Evolutionary conservation across 2,797 vertebrate species (phyloP), one percentile per base, ranked within the genome.

Genomic region (Dicrostonyx torquatus): DNA sequence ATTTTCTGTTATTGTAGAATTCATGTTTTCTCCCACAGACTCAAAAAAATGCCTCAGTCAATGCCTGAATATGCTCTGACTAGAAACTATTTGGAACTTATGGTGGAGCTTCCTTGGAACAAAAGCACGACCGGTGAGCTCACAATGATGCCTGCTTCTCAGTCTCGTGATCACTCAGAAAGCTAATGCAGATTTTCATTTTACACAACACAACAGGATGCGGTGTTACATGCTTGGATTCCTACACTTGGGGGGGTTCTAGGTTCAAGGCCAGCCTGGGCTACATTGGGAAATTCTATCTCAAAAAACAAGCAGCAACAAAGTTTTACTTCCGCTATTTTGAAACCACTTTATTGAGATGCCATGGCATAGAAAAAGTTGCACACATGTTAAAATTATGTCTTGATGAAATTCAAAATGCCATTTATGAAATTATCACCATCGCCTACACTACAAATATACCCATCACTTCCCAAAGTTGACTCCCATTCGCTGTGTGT

Each of bases 31-130:
- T 15, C 94, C 76, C 96, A 9, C 97, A 99, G 99, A 91, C 97
- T 99, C 94, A 99, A 99, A 98, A 99, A 99, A 98, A 99, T 99
- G 99, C 99, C 99, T 62, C 99, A 99, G 96, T 99, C 99, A 53
- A 99, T 99, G 99, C 99, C 99, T 1, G 99, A 99, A 97, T 99
- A 99, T 48, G 99, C 99, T 31, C 98, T 99, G 89, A 99, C 99
- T 24, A 99, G 99, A 83, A 99, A 99, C 98, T 99, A 99, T 97
- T 97, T 99, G 98, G 99, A 99, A 82, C 98, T 99, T 95, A 99
- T 99, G 99, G 99, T 99, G 58, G 99, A 99, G 96, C 97, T 99
- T 94, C 99, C 99, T 0, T 99, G 99, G 99, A 99, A 98, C 97
- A 99, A 99, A 97, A 99, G 98, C 97, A 99, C 99, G 0, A 99